Percentiles rank a stretch among this genome's conserved stretches.
Conservation (phyloP, 2,797 vertebrate species). For the Propithecus deckenii region DNA sequence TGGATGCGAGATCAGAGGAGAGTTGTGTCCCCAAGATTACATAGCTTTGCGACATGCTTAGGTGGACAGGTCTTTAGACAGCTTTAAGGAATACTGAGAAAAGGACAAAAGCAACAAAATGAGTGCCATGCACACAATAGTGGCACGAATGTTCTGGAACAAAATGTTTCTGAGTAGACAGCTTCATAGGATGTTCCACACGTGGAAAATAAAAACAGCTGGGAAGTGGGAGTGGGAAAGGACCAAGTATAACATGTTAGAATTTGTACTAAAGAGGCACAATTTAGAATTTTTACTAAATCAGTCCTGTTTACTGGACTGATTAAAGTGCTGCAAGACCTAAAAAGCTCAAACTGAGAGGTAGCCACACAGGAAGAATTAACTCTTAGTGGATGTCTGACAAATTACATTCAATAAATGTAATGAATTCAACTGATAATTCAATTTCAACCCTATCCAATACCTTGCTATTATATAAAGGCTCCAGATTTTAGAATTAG, state of each 20-base stretch:
- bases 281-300: background rate
- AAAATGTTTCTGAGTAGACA: background rate
- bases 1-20: background rate
- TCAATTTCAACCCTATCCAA: background rate
- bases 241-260: too few relatives aligned
- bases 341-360: background rate
- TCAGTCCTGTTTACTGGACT: background rate
- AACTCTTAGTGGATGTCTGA: background rate
- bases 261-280: background rate
- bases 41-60: background rate
- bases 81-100: background rate
- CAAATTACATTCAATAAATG: background rate
- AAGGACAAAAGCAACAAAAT: background rate
- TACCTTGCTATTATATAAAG: background rate
- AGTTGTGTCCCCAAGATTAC: background rate
- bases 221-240: background rate
- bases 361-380: background rate
- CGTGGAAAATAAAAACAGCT: background rate
- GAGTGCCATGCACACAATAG: background rate
- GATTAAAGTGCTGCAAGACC: background rate
- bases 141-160: background rate
- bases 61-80: background rate
- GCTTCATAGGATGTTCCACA: background rate
- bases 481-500: background rate
- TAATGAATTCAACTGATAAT: background rate